phyloP scores from a whole-genome alignment of 2,888 invertebrate genomes.

The Eupelmus urozonus region DNA sequence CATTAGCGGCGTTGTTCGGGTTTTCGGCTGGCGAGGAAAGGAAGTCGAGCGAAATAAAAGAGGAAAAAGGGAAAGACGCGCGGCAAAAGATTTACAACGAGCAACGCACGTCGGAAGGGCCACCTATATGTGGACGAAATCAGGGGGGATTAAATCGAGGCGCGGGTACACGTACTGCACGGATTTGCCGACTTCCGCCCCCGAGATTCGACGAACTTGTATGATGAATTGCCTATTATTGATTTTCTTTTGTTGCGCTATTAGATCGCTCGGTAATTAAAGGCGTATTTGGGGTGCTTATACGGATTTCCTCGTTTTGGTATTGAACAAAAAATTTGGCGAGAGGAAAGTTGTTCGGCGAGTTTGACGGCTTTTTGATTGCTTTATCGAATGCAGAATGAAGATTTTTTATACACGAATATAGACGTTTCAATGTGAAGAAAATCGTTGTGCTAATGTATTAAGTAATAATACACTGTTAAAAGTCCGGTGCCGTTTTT shows the following conservation, averaged over 20 bases:
- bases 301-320: background rate
- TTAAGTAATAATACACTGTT: too few species aligned
- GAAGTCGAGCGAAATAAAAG: background rate
- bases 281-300: background rate
- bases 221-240: conserved; percentile 28
- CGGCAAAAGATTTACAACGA: conserved; percentile 33
- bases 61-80: background rate
- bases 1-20: conserved; percentile 23
- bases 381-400: background rate
- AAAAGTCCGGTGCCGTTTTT: too few species aligned
- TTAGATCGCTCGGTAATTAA: conserved; percentile 2
- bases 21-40: background rate
- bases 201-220: conserved; percentile 23
- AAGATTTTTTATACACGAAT: too few species aligned
- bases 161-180: conserved; percentile 6
- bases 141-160: conserved; percentile 32
- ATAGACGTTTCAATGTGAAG: too few species aligned
- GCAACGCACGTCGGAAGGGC: background rate
- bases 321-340: background rate
- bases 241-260: background rate
- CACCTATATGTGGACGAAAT: background rate
- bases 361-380: background rate
- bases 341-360: background rate
- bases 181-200: conserved; percentile 15
- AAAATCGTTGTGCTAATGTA: too few species aligned